Evolutionary conservation across 2,113 vertebrate species (phyloP), one percentile per base, ranked within the genome.

Genomic region (Oreochromis tanganicae): DNA sequence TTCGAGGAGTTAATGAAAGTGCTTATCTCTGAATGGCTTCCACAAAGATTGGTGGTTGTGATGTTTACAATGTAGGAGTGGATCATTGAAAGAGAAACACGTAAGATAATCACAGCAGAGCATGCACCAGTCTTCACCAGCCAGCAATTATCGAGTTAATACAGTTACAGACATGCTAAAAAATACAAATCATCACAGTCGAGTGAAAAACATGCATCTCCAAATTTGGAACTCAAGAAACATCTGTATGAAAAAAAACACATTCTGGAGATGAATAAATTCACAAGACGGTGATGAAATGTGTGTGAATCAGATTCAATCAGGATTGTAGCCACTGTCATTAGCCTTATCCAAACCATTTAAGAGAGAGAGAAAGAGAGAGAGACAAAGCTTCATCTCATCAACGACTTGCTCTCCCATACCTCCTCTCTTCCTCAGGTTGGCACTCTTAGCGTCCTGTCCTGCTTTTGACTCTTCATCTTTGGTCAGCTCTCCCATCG

Each of bases 381-480:
- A 14, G 24, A 19, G 38, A 57, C 11, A 11, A 68, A 63, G 87
- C 78, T 38, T 50, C 16, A 78, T 46, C 8, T 9, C 11, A 11
- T 2, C 4, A 57, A 11, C 13, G 2, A 9, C 10, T 16, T 84
- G 59, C 93, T 92, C 59, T 84, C 75, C 68, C 89, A 94, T 91
- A 92, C 96, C 96, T 97, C 98, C 98, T 96, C 97, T 97, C 92
- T 97, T 98, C 93, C 96, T 98, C 88, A 97, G 96, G 85, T 90
- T 92, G 90, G 93, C 94, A 79, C 89, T 95, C 32, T 97, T 97
- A 66, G 93, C 68, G 50, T 98, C 97, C 66, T 96, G 96, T 34
- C 96, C 97, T 1, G 88, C 93, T 48, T 96, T 94, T 6, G 92
- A 94, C 87, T 97, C 97, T 63, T 93, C 91, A 4, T 96, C 96